Conservation (phyloP, 1,140 invertebrate species). For the Bombus impatiens region DNA sequence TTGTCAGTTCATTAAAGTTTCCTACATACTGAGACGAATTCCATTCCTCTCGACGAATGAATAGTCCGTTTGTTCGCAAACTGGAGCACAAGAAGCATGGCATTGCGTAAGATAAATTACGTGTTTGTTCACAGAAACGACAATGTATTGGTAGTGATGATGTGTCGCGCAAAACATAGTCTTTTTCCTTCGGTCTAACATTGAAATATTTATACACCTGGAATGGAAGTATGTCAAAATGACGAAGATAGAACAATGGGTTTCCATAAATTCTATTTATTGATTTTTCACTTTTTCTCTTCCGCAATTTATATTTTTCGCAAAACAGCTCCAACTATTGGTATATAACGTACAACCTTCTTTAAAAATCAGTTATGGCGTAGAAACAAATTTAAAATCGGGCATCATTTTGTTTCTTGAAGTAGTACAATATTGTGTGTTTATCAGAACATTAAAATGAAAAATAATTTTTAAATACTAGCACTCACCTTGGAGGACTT, state of each 20-base stretch:
- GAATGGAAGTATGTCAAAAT: slow-evolving; percentile 13
- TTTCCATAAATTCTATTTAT: slow-evolving; percentile 20
- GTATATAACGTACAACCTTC: background rate
- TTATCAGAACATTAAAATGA: background rate
- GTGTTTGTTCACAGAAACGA: slow-evolving; percentile 17
- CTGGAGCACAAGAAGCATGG: slow-evolving; percentile 28
- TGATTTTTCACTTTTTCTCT: background rate
- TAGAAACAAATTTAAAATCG: background rate
- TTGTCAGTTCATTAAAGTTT: background rate
- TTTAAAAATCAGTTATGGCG: background rate
- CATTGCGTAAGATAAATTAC: slow-evolving; percentile 52
- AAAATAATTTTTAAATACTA: too few species aligned
- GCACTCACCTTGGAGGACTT: slow-evolving; percentile 79
- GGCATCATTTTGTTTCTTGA: too few species aligned
- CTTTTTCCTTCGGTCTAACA: slow-evolving; percentile 12
- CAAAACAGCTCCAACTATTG: background rate
- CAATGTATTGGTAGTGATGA: background rate
- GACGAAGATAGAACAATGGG: background rate
- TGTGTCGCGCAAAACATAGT: slow-evolving; percentile 10
- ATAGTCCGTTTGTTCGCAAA: slow-evolving; percentile 35
- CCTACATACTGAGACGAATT: slow-evolving; percentile 14
- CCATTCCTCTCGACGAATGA: slow-evolving; percentile 18
- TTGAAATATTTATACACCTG: slow-evolving; percentile 35
- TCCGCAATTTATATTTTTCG: background rate
- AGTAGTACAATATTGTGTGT: background rate